A percentile compares a stretch with the other conserved stretches of the same genome.
phyloP scores from a whole-genome alignment of 2,888 invertebrate species.

The Phyllotreta striolata region DNA sequence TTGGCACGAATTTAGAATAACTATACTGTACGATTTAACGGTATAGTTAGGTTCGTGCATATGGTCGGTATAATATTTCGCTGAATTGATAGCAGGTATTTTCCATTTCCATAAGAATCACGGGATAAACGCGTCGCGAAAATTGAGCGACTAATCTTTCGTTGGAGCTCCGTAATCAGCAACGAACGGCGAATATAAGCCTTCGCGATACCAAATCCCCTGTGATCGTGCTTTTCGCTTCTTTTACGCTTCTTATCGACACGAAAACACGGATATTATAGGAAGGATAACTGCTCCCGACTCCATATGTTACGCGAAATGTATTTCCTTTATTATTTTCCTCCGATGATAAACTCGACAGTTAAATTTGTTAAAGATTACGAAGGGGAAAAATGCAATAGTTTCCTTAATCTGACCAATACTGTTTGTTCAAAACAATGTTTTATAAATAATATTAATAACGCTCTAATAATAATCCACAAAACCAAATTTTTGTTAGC shows the following conservation, averaged over 20 bases:
- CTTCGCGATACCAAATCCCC: constrained; percentile 35
- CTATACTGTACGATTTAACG: background rate
- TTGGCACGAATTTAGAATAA: background rate
- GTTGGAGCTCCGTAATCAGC: constrained; percentile 53
- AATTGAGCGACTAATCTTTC: constrained; percentile 54
- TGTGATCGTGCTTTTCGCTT: constrained; percentile 31
- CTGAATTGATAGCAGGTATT: constrained; percentile 1
- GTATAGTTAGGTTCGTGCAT: background rate
- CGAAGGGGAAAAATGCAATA: constrained; percentile 1
- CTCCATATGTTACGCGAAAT: constrained; percentile 33
- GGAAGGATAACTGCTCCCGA: constrained; percentile 32
- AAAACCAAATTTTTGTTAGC: too few relatives aligned
- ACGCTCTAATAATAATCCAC: background rate
- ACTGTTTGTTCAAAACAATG: background rate
- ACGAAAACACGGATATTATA: constrained; percentile 34
- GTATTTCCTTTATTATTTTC: constrained; percentile 33
- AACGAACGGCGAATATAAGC: constrained; percentile 49
- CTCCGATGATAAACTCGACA: constrained; percentile 5
- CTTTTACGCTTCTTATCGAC: constrained; percentile 35
- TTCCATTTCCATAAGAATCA: constrained; percentile 10
- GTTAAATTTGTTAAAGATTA: constrained; percentile 20
- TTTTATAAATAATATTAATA: background rate
- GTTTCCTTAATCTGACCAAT: constrained; percentile 4
- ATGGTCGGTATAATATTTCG: background rate
- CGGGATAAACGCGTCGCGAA: constrained; percentile 37